A percentile compares a stretch with the other conserved stretches of the same genome.
Conservation (phyloP, 92 coral and sea anemone species). For the Palythoa heliodiscus region DNA sequence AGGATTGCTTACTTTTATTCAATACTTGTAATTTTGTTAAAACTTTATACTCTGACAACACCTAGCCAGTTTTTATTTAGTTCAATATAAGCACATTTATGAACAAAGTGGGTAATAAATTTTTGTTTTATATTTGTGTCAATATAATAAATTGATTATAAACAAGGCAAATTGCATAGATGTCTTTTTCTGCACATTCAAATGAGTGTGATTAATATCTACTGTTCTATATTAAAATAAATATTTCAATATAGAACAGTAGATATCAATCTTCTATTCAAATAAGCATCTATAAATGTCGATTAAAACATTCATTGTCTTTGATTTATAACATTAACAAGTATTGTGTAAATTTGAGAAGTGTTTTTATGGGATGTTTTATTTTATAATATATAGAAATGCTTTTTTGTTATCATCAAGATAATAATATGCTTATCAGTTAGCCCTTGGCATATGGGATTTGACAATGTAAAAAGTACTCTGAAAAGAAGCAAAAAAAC, state of each 20-base stretch:
- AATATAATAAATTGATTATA: neutral
- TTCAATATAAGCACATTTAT: neutral
- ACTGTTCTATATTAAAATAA: neutral
- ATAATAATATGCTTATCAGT: neutral
- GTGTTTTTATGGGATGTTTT: neutral
- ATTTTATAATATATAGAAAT: neutral
- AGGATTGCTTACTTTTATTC: no score
- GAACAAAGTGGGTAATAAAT: neutral
- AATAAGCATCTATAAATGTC: slow-evolving; percentile 5
- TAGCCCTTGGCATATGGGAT: neutral
- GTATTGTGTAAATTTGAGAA: neutral
- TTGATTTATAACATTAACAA: neutral
- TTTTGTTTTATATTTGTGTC: neutral
- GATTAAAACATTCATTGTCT: neutral
- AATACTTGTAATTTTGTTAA: no score
- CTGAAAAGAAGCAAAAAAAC: neutral
- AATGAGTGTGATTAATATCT: neutral
- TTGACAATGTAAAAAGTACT: slow-evolving; percentile 1
- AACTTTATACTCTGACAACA: neutral
- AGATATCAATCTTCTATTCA: neutral
- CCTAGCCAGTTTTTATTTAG: neutral
- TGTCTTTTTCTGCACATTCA: neutral
- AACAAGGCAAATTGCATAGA: neutral
- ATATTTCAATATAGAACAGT: neutral
- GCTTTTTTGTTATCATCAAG: neutral